phyloP scores from a whole-genome alignment of 2,797 vertebrate genomes.

The Anguilla obscura region DNA sequence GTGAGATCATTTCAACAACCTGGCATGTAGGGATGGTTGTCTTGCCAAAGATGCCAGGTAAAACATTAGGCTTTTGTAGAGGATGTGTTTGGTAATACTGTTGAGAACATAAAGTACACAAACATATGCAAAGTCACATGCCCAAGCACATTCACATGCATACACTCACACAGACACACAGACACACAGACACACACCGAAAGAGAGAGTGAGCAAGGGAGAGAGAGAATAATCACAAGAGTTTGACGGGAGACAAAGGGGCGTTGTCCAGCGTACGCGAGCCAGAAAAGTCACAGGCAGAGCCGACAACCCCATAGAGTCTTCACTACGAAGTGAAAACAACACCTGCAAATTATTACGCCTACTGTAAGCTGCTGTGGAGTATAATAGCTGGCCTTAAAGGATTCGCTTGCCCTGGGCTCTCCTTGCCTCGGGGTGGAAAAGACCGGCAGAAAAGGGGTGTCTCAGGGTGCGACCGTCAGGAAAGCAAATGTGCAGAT shows the following conservation, averaged over 20 bases:
- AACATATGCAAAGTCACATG: neutral
- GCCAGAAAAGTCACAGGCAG: neutral
- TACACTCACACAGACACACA: neutral
- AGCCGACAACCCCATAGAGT: slow-evolving; percentile 25
- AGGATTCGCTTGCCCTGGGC: neutral
- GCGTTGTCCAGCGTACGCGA: neutral
- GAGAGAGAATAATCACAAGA: neutral
- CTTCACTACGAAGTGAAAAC: slow-evolving; percentile 45
- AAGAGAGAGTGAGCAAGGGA: neutral
- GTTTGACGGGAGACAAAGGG: neutral
- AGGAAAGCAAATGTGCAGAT: neutral
- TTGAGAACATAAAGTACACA: neutral
- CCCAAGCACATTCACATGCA: neutral
- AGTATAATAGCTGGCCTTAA: slow-evolving; percentile 29
- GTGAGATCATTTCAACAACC: neutral
- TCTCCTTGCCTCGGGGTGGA: neutral
- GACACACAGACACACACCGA: neutral
- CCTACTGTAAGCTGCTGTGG: slow-evolving; percentile 25
- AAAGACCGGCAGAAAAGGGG: neutral
- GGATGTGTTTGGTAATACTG: neutral
- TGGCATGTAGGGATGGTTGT: neutral
- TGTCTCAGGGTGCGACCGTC: neutral
- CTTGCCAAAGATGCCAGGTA: neutral
- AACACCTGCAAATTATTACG: slow-evolving; percentile 63
- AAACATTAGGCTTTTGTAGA: neutral